These are phyloP conservation scores for Drosophila hydei DNA, from an alignment of 1,140 invertebrate genomes.

Conservation along the genomic window DNA sequence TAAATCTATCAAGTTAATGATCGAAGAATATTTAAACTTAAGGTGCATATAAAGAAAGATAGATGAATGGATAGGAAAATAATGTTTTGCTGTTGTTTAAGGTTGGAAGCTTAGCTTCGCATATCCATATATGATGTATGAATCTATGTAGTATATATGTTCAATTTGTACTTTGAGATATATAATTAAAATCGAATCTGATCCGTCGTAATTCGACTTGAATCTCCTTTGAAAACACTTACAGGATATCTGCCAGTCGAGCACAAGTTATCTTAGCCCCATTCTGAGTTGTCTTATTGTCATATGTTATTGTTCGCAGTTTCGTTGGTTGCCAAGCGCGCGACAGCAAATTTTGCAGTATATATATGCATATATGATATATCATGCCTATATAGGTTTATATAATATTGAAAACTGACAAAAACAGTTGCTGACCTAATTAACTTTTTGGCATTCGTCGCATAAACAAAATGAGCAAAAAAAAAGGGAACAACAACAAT, in stretches of 20 bases:
- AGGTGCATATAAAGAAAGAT: no score
- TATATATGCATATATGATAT: conserved; percentile 4
- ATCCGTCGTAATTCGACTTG: no score
- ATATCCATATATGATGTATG: no score
- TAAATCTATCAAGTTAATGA: no score
- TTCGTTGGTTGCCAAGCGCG: conserved; percentile 51
- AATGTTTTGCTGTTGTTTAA: no score
- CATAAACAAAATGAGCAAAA: conserved; percentile 25
- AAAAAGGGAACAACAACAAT: conserved; percentile 11
- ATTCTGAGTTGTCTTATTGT: neutral
- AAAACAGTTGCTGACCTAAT: conserved; percentile 79
- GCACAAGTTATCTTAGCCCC: neutral
- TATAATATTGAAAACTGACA: conserved; percentile 71
- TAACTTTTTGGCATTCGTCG: conserved; percentile 53
- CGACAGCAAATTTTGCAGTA: conserved; percentile 30
- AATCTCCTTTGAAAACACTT: neutral
- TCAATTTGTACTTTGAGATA: no score
- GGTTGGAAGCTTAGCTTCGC: no score
- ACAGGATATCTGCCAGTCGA: conserved; percentile 6
- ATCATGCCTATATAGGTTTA: conserved; percentile 17
- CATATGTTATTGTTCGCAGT: conserved; percentile 34
- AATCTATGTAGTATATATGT: no score
- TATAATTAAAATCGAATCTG: no score
- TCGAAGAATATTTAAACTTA: no score
- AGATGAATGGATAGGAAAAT: no score